phyloP scores from a whole-genome alignment of 2,113 vertebrate species.

The Chauna torquata region DNA sequence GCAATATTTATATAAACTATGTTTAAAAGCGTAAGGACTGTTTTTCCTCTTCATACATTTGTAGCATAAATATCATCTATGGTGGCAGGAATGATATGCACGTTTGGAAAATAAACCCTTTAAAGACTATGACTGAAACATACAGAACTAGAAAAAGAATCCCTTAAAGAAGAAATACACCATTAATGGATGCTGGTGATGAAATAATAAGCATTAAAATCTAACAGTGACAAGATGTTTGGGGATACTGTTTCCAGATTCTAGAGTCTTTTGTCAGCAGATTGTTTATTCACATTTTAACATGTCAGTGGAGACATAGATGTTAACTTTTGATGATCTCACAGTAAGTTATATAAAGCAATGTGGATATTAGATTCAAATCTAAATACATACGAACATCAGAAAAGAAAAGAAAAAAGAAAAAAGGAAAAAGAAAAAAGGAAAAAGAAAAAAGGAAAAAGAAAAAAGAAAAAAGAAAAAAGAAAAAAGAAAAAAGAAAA shows the following conservation, averaged over 20 bases:
- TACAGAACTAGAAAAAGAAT: neutral
- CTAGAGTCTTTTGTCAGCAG: neutral
- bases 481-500: neutral
- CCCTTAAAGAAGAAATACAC: neutral
- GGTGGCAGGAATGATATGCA: neutral
- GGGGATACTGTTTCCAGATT: neutral
- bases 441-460: neutral
- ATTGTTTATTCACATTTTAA: neutral
- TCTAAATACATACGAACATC: neutral
- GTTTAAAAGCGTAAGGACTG: conserved; percentile 48
- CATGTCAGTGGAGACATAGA: neutral
- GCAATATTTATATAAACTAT: conserved; percentile 13
- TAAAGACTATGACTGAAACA: neutral
- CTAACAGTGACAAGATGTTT: neutral
- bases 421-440: no score
- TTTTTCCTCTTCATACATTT: neutral
- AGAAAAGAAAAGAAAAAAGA: neutral
- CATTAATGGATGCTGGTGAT: rapidly evolving
- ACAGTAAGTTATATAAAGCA: neutral
- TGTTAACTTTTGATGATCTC: neutral
- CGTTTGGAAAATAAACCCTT: neutral
- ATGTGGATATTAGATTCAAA: neutral
- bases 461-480: neutral
- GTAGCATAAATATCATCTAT: neutral
- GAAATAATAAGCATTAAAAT: neutral